Base-by-base conservation (phyloP, 92 coral and sea anemone species). In the Zoanthus gigantus region DNA sequence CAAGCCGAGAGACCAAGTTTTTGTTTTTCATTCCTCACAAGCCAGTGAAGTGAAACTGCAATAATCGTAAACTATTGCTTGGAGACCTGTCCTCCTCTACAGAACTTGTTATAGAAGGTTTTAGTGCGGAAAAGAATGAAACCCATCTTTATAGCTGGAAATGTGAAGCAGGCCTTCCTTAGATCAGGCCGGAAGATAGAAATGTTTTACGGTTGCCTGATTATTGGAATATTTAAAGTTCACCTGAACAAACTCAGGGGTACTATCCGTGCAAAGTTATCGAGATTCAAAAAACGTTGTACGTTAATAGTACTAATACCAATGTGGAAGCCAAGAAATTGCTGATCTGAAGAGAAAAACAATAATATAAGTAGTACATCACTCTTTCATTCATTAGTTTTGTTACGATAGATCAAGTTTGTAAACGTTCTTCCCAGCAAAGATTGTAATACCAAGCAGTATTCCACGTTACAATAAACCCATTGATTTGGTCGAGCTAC, bases 1-100 rank as follows among this genome's bases (percentile, higher is more conserved):
- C 13, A 53, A 84, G 52, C 71, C 77, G 17, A 12, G 68, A 29
- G 30, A 17, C 7, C 15, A 17, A 65, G 23, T 15, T 5, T 88
- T 88, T 18, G 15, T 89, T 89, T 14, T 92, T 86, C 86, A 85
- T 92, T 30, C 90, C 90, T 3, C 92, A 89, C 34, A 79, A 88
- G 56, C 82, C 88, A 2, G 88, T 89, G 9, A 82, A 50, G 54
- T 74, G 81, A 77, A 17, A 56, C 61, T 30, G 82, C 79, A 60
- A 57, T 44, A 2, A 88, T 91, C 11, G 61, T 88, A n/a, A 91
- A 91, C 74, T 89, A 91, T 15, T 91, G 92, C 72, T 68, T 85
- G 79, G 92, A 88, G 65, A 91, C 93, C 0, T 90, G 92, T 0
- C 90, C 92, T 13, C 90, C 93, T 2, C 72, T 89, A 46, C 92